Evolutionary conservation across 2,888 invertebrate genomes (phyloP).

Genomic region (Diadromus collaris): DNA sequence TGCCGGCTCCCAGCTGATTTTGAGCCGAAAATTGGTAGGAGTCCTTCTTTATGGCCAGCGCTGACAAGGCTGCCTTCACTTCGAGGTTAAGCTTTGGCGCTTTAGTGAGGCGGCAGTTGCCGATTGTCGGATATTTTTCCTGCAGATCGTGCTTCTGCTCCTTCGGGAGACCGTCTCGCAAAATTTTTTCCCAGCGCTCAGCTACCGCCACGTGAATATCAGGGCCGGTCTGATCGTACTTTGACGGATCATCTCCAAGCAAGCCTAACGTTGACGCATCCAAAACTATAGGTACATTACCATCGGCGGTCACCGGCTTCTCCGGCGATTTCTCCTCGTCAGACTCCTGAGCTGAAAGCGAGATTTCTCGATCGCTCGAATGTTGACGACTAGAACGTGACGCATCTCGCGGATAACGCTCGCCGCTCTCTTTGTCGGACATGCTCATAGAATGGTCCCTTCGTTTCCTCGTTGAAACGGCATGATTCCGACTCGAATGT

Average conservation of each 20-base stretch:
- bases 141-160: slow-evolving; percentile 48
- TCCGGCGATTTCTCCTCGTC: not conserved
- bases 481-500: slow-evolving; percentile 29
- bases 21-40: slow-evolving; percentile 39
- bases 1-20: slow-evolving; percentile 52
- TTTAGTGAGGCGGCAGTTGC: slow-evolving; percentile 40
- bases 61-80: slow-evolving; percentile 43
- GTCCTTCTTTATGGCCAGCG: slow-evolving; percentile 47
- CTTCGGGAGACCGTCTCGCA: slow-evolving; percentile 45
- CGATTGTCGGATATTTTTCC: slow-evolving; percentile 50
- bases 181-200: slow-evolving; percentile 52
- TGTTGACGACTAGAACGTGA: slow-evolving; percentile 46
- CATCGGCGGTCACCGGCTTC: slow-evolving; percentile 7
- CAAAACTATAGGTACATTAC: slow-evolving; percentile 12
- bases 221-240: slow-evolving; percentile 41
- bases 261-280: slow-evolving; percentile 45
- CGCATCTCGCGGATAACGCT: slow-evolving; percentile 47
- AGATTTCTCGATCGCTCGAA: slow-evolving; percentile 7
- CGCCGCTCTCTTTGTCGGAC: slow-evolving; percentile 48
- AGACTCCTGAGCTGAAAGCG: not conserved
- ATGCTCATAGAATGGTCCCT: slow-evolving; percentile 9
- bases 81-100: slow-evolving; percentile 50
- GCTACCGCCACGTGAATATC: slow-evolving; percentile 56
- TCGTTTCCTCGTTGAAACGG: slow-evolving; percentile 15
- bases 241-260: slow-evolving; percentile 47